These are phyloP conservation scores for Tragelaphus scriptus DNA, from an alignment of 2,113 vertebrate species.

Conservation along the genomic window DNA sequence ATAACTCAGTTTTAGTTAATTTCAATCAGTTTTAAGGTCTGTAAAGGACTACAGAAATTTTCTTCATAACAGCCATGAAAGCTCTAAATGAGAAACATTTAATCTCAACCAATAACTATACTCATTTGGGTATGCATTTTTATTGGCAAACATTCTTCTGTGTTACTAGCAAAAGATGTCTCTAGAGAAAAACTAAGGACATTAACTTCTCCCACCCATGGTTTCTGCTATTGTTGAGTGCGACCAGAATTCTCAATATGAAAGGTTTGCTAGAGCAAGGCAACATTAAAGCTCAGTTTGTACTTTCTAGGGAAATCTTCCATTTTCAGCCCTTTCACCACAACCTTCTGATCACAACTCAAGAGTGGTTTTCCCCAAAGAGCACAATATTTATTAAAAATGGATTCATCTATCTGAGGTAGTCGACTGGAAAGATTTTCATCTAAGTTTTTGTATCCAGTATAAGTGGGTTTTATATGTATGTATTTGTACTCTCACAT, in stretches of 20 bases:
- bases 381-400: conserved; percentile 24
- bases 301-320: neutral
- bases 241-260: neutral
- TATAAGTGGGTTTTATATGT: conserved; percentile 31
- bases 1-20: neutral
- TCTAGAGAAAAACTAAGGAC: neutral
- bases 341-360: neutral
- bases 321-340: neutral
- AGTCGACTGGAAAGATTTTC: conserved; percentile 40
- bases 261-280: neutral
- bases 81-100: conserved; percentile 37
- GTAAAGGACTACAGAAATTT: conserved; percentile 12
- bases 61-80: neutral
- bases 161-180: neutral
- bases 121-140: neutral
- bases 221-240: neutral
- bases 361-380: neutral
- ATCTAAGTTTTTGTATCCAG: conserved; percentile 1
- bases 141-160: conserved; percentile 7
- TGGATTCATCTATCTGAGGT: neutral
- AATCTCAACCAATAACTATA: neutral
- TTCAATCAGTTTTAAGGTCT: conserved; percentile 7
- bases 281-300: neutral
- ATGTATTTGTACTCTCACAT: neutral
- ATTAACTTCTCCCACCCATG: neutral